Percentiles rank a stretch among this genome's conserved stretches.
Conservation (phyloP, 2,797 vertebrate species). For the Erethizon dorsatum region DNA sequence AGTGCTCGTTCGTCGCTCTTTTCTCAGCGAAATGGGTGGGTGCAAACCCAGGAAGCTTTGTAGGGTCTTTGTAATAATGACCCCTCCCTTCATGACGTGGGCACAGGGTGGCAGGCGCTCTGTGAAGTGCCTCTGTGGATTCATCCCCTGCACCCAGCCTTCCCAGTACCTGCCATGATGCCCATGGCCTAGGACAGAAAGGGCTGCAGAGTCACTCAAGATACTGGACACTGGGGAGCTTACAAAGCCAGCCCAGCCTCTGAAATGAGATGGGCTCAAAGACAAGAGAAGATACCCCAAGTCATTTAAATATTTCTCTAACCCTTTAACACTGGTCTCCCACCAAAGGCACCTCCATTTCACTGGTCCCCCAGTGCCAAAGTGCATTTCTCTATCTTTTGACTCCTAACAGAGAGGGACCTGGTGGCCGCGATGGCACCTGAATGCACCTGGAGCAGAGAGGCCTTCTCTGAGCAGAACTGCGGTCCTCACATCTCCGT, state of each 20-base stretch:
- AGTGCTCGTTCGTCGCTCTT: neutral
- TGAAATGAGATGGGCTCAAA: accelerated
- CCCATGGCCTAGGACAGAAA: neutral
- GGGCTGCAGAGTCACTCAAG: accelerated
- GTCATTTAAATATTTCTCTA: neutral
- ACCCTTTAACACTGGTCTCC: neutral
- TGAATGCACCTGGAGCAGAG: accelerated
- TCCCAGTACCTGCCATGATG: accelerated
- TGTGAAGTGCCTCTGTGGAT: neutral
- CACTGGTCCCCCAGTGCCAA: accelerated
- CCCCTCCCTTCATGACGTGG: accelerated
- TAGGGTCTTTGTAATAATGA: accelerated
- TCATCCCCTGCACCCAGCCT: accelerated
- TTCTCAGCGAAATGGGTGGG: neutral
- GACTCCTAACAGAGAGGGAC: neutral
- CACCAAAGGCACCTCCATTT: neutral
- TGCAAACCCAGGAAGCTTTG: neutral
- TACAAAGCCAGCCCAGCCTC: neutral
- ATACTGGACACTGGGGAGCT: accelerated
- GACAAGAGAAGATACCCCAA: neutral
- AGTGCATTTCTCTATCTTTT: neutral
- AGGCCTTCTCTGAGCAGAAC: neutral
- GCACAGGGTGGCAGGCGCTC: accelerated
- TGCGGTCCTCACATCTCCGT: accelerated
- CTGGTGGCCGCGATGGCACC: no score